phyloP scores from a whole-genome alignment of 2,113 vertebrate species.

The Myanophis thanlyinensis region DNA sequence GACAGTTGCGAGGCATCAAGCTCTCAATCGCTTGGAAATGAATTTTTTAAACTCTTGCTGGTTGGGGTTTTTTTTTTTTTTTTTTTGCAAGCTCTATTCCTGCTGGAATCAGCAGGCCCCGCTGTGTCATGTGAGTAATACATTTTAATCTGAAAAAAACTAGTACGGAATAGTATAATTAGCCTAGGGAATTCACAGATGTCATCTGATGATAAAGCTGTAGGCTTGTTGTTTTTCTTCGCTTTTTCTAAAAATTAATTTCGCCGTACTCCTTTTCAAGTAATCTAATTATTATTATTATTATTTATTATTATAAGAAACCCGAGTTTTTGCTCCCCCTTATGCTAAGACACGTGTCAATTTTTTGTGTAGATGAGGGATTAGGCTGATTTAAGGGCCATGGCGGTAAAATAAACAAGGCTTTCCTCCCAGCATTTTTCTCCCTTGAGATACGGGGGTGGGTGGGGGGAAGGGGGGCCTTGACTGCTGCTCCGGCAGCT shows the following conservation, averaged over 20 bases:
- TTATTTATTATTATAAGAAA: too few species aligned
- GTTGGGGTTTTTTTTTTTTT: too few species aligned
- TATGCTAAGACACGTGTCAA: neutral
- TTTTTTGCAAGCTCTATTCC: conserved; percentile 23
- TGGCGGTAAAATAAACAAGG: neutral
- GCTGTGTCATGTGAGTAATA: conserved; percentile 38
- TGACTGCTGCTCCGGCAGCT: neutral
- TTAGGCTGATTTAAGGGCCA: neutral
- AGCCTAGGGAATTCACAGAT: conserved; percentile 36
- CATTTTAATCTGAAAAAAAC: conserved; percentile 45
- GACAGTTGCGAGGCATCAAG: conserved; percentile 37
- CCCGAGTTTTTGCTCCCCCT: neutral
- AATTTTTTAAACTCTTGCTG: conserved; percentile 1
- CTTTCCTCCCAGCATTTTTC: neutral
- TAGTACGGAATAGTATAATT: conserved; percentile 37
- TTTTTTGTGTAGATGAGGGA: neutral
- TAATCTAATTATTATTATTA: neutral
- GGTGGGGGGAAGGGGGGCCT: too few species aligned
- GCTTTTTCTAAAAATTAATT: conserved; percentile 2
- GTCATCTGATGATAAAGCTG: conserved; percentile 23
- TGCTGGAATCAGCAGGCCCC: conserved; percentile 36
- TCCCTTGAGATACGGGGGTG: neutral
- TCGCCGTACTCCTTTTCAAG: conserved; percentile 31
- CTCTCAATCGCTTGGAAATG: conserved; percentile 16
- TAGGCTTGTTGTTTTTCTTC: neutral